Percentiles rank a stretch among this genome's conserved stretches.
phyloP scores from a whole-genome alignment of 1,140 invertebrate genomes.

The Papilio machaon region DNA sequence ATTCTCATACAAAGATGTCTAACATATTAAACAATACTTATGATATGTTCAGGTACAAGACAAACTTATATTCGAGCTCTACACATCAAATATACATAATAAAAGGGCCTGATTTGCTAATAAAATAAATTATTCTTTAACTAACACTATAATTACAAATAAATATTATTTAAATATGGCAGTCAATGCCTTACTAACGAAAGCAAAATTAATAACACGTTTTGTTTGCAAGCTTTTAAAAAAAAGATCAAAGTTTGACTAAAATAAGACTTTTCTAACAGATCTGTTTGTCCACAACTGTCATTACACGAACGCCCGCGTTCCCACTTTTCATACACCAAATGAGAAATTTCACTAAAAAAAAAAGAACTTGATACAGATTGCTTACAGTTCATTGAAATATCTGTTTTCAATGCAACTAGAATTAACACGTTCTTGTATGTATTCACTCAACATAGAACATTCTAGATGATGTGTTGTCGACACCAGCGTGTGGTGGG shows the following conservation, averaged over 20 bases:
- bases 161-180: neutral
- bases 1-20: no score
- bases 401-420: neutral
- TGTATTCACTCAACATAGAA: neutral
- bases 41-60: conserved; percentile 7
- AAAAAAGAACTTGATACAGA: neutral
- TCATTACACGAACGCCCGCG: neutral
- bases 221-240: neutral
- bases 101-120: conserved; percentile 6
- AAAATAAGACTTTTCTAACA: conserved; percentile 1
- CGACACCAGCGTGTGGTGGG: neutral
- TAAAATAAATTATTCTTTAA: conserved; percentile 17
- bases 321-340: neutral
- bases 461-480: neutral
- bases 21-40: neutral
- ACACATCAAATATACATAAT: neutral
- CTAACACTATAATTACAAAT: neutral
- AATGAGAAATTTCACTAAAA: conserved; percentile 6
- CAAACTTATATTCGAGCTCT: neutral
- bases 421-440: neutral
- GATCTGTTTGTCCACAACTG: neutral
- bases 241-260: neutral
- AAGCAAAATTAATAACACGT: neutral
- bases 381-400: neutral
- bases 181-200: neutral